Base-by-base conservation (phyloP, 2,113 vertebrate species). In the Laticauda colubrina region DNA sequence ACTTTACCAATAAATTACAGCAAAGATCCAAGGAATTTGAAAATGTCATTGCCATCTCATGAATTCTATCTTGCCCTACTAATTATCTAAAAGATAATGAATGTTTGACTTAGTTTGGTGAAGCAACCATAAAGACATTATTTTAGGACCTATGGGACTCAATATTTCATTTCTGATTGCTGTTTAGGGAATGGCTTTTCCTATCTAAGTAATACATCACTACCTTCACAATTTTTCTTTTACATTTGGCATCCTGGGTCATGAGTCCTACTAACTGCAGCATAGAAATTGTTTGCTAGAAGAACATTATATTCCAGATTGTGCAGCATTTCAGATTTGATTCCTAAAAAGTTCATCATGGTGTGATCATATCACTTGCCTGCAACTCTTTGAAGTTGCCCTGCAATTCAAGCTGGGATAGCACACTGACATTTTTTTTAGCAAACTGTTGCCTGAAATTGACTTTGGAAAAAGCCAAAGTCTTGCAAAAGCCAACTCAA, bases 121-220 rank as follows among this genome's bases (percentile, higher is more conserved):
- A 39, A 29, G 34, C 88, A 24, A 91, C 20, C 23, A 55, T 48
- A 56, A 93, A 92, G 45, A 45, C 26, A 69, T 91, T 90, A 94
- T 90, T 90, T 89, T 57, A 55, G 81, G 57, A 85, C 43, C 29
- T 34, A 69, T 75, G 89, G 43, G 56, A 87, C 54, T 29, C 21
- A 61, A 87, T 81, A 88, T 48, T 24, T 85, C 89, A 89, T 91
- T 91, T 57, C n/a, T 51, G 90, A 88, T 81, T 61, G 89, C 85
- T 45, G 55, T 81, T 90, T 55, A 81, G 85, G 85, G 45, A 81
- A 69, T 39, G 45, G 29, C 45, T 88, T 43, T 45, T 45, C 43
- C 61, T 6, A 3, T 61, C 45, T 85, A 81, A 57, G n/a, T 43
- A 85, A 56, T 91, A 86, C 54, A 92, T 48, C 88, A 69, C 45